Evolutionary conservation across 2,797 vertebrate genomes (phyloP).

Genomic region (Hybognathus amarus): DNA sequence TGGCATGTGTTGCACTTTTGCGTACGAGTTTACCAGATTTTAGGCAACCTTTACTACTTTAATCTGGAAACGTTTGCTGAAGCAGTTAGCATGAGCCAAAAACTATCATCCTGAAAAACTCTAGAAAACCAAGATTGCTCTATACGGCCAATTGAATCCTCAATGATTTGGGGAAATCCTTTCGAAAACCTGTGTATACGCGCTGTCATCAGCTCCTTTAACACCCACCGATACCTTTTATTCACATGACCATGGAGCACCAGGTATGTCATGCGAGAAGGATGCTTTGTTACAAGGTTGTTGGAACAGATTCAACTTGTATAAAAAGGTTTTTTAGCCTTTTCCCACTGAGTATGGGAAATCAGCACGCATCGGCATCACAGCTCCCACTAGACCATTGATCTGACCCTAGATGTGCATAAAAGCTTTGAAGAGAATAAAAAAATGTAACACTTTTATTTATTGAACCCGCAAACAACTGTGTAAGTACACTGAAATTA

Average conservation of each 20-base stretch:
- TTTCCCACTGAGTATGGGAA: neutral
- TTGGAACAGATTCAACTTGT: neutral
- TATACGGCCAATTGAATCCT: constrained; percentile 13
- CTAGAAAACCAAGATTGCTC: neutral
- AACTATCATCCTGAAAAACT: neutral
- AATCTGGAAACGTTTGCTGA: neutral
- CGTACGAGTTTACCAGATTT: neutral
- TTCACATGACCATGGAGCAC: neutral
- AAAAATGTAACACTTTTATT: too few species aligned
- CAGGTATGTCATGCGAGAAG: constrained; percentile 1
- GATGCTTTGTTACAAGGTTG: neutral
- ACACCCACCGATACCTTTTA: neutral
- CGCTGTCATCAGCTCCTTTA: constrained; percentile 20
- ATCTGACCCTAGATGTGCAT: neutral
- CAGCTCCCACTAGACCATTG: neutral
- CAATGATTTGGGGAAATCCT: neutral
- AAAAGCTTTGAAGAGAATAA: neutral
- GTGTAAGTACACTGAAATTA: too few species aligned
- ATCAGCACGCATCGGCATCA: too few species aligned
- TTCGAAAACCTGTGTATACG: neutral
- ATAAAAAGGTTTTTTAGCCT: neutral
- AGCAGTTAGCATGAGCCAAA: neutral
- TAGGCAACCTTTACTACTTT: neutral
- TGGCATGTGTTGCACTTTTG: neutral
- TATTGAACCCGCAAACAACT: too few species aligned